Evolutionary conservation across 92 coral and sea anemone species (phyloP), one percentile per base, ranked within the genome.

Genomic region (Muricea muricata): DNA sequence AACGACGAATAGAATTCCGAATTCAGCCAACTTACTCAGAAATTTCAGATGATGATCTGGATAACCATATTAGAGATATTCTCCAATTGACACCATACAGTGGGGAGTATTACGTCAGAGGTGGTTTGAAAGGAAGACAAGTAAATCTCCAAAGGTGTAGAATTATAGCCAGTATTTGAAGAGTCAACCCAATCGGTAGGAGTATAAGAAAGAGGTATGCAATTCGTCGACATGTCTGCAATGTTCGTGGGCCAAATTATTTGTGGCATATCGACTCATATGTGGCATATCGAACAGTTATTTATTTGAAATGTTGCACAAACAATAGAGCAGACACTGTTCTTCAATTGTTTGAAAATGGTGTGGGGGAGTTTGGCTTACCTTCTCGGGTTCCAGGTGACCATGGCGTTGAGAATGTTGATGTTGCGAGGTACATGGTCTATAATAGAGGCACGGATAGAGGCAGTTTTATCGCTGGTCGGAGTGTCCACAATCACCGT

Each of bases 211-310:
- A 65, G 61, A 47, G 65, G 14, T 75, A 75, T 75, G 81, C 81
- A 14, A 75, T 75, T n/a, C n/a, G n/a, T n/a, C n/a, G n/a, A n/a
- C n/a, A n/a, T n/a, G n/a, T n/a, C n/a, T n/a, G n/a, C n/a, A 52
- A 86, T 86, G 90, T 86, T 6, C 78, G 52, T 65, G 93, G 84
- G 32, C 88, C 93, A 1, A 90, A 90, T 75, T 85, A 82, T 61
- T 40, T 85, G 17, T 89, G 92, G 89, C 92, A 89, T 61, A 85
- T 85, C 65, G 89, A 86, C 56, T 89, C 90, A 5, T 85, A 85
- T n/a, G n/a, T n/a, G n/a, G n/a, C n/a, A n/a, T n/a, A n/a, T n/a
- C n/a, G 61, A 54, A 23, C 20, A 15, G 61, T 54, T 18, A 73
- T 73, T 18, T 73, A 42, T 75, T 21, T 75, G 28, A 21, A 47